Percentiles rank a stretch among this genome's conserved stretches.
phyloP scores from a whole-genome alignment of 1,140 invertebrate species.

The Coelopa frigida region DNA sequence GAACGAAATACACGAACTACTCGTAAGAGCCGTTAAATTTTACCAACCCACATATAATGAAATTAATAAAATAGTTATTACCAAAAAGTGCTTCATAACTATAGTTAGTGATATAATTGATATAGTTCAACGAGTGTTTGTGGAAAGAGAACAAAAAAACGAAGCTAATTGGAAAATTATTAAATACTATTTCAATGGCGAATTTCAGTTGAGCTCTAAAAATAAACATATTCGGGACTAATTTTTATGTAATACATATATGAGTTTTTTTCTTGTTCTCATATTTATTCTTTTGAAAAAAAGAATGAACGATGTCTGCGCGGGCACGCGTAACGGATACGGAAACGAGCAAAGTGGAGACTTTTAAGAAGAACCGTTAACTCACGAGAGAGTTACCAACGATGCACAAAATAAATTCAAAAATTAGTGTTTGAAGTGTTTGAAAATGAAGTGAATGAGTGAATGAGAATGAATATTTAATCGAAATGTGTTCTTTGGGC shows the following conservation, averaged over 20 bases:
- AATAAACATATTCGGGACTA: constrained; percentile 42
- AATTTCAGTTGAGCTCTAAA: constrained; percentile 33
- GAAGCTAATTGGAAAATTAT: background rate
- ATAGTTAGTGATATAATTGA: too few species aligned
- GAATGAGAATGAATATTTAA: background rate
- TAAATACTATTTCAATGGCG: background rate
- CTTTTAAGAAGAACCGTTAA: too few species aligned
- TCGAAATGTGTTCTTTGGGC: background rate
- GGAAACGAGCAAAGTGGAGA: too few species aligned
- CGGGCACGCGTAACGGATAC: too few species aligned
- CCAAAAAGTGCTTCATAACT: too few species aligned
- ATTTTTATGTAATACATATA: constrained; percentile 43
- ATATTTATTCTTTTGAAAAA: too few species aligned
- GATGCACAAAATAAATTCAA: too few species aligned
- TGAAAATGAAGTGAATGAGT: too few species aligned
- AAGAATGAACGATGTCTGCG: too few species aligned
- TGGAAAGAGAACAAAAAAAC: constrained; percentile 1
- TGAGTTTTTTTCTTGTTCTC: constrained; percentile 12
- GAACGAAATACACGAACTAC: constrained; percentile 38
- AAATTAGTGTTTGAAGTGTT: too few species aligned
- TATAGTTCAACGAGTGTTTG: background rate
- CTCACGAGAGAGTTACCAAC: too few species aligned
- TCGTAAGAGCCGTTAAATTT: constrained; percentile 24
- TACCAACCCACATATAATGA: background rate
- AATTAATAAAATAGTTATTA: constrained; percentile 5